A percentile compares a stretch with the other conserved stretches of the same genome.
phyloP scores from a whole-genome alignment of 2,888 invertebrate genomes.

The Sphaeridia pumilis region DNA sequence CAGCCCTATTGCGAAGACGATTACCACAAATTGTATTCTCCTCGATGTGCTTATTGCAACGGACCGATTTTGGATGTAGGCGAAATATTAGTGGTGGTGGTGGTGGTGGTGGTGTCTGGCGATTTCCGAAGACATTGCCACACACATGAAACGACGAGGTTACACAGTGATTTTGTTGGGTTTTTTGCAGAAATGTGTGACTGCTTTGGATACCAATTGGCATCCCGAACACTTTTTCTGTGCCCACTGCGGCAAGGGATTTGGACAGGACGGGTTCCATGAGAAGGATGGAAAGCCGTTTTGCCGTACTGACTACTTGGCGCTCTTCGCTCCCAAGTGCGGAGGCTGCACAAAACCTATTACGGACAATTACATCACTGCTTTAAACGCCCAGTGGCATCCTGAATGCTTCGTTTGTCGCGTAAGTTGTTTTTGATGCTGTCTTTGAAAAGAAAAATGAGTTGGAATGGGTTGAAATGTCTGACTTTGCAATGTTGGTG shows the following conservation, averaged over 20 bases:
- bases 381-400: conserved; percentile 95
- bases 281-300: conserved; percentile 92
- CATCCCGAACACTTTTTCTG: conserved; percentile 99
- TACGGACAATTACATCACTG: conserved; percentile 96
- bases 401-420: conserved; percentile 96
- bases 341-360: conserved; percentile 91
- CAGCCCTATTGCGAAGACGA: conserved; percentile 96
- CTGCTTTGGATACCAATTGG: conserved; percentile 94
- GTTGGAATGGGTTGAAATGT: too few relatives aligned
- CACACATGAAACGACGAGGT: too few relatives aligned
- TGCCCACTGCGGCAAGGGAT: conserved; percentile 91
- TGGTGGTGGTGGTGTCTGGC: neutral
- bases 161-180: neutral
- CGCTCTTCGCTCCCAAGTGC: conserved; percentile 96
- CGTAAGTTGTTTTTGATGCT: too few relatives aligned
- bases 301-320: conserved; percentile 90
- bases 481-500: too few relatives aligned
- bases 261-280: conserved; percentile 96
- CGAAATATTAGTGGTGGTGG: too few relatives aligned
- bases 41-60: conserved; percentile 96
- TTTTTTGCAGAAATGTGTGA: conserved; percentile 82
- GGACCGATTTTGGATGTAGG: conserved; percentile 97
- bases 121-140: neutral
- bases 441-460: too few relatives aligned
- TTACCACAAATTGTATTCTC: conserved; percentile 97